A percentile compares a stretch with the other conserved stretches of the same genome.
phyloP scores from a whole-genome alignment of 2,797 vertebrate species.

The Forpus xanthops region DNA sequence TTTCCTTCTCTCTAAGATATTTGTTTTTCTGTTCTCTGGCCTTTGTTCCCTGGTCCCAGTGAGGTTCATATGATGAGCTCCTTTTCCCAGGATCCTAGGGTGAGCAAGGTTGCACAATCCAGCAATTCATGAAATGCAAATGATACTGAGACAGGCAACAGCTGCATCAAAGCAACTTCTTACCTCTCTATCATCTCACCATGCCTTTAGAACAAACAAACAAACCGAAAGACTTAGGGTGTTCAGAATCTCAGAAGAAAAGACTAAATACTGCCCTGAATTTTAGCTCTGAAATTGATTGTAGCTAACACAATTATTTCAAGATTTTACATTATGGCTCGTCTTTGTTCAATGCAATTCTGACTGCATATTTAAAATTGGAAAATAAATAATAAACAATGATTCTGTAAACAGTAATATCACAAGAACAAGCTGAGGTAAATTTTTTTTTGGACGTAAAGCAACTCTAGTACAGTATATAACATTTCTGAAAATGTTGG shows the following conservation, averaged over 20 bases:
- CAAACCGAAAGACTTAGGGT: not conserved
- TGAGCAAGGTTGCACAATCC: not conserved
- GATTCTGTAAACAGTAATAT: not conserved
- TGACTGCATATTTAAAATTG: not conserved
- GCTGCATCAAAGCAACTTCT: not conserved
- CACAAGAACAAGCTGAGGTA: not conserved
- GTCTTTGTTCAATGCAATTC: not conserved
- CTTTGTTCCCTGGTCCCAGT: not conserved
- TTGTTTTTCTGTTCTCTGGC: slow-evolving; percentile 34
- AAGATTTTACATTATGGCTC: not conserved
- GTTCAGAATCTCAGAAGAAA: not conserved
- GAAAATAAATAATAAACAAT: not conserved
- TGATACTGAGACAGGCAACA: not conserved
- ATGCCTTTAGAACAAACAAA: not conserved
- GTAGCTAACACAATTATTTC: not conserved
- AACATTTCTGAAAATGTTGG: not conserved
- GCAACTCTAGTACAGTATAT: not conserved
- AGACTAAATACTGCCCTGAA: not conserved
- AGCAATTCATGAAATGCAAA: not conserved
- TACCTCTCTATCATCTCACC: not conserved
- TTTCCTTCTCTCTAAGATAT: slow-evolving; percentile 11
- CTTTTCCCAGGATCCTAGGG: not conserved
- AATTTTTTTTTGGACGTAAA: not conserved
- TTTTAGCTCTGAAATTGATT: not conserved
- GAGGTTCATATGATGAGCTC: not conserved